These are phyloP conservation scores for Anagyrus pseudococci DNA, from an alignment of 2,888 invertebrate genomes.

Conservation along the genomic window DNA sequence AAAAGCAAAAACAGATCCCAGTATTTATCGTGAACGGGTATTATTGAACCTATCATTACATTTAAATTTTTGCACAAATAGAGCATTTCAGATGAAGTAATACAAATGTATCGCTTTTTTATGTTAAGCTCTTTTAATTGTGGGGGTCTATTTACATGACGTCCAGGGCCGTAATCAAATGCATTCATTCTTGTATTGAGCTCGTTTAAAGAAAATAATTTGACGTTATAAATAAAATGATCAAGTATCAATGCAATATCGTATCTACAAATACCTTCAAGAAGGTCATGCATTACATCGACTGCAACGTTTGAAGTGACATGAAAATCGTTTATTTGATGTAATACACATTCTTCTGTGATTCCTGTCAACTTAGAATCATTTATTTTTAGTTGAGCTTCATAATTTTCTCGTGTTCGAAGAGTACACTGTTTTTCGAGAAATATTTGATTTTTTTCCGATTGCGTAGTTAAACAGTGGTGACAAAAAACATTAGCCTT, in stretches of 20 bases:
- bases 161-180: conserved; percentile 8
- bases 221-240: not conserved
- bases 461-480: conserved; percentile 33
- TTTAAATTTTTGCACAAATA: conserved; percentile 29
- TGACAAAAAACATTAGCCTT: conserved; percentile 33
- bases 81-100: conserved; percentile 40
- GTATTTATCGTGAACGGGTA: conserved; percentile 29
- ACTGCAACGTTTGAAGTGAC: conserved; percentile 33
- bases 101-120: conserved; percentile 24
- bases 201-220: conserved; percentile 10
- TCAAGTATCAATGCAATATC: conserved; percentile 29
- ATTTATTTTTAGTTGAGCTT: too few relatives aligned
- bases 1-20: conserved; percentile 36
- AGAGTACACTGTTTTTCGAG: conserved; percentile 29
- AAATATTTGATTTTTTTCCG: conserved; percentile 21
- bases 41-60: conserved; percentile 35
- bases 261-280: conserved; percentile 26
- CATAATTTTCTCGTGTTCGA: conserved; percentile 31
- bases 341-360: too few relatives aligned
- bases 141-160: conserved; percentile 6
- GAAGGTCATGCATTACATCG: conserved; percentile 38
- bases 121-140: not conserved
- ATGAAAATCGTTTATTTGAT: conserved; percentile 17
- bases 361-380: too few relatives aligned
- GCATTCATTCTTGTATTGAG: not conserved